Conservation (phyloP, 2,113 vertebrate genomes). For the Anoura caudifer region DNA sequence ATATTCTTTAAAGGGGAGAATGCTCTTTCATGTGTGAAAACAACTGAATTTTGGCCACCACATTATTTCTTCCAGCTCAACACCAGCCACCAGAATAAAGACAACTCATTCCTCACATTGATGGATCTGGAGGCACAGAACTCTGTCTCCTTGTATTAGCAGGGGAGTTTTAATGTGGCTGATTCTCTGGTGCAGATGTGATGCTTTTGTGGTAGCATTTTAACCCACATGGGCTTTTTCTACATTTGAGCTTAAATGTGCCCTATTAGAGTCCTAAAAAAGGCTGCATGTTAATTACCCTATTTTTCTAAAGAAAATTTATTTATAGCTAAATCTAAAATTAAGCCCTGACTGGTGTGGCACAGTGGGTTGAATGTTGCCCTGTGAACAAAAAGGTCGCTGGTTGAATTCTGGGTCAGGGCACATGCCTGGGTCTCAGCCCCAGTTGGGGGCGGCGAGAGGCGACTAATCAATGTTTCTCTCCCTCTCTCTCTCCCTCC, state of each 20-base stretch:
- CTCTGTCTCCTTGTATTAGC: background rate
- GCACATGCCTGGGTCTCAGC: too few relatives aligned
- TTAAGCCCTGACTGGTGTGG: background rate
- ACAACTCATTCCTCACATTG: slow-evolving; percentile 31
- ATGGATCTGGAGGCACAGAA: background rate
- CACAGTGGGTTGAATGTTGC: too few relatives aligned
- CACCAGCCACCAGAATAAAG: background rate
- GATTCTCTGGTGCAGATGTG: background rate
- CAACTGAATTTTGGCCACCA: slow-evolving; percentile 18
- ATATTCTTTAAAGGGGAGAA: slow-evolving; percentile 43
- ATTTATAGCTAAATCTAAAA: background rate
- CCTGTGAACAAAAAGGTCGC: too few relatives aligned
- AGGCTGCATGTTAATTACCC: background rate
- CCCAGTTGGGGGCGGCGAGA: too few relatives aligned
- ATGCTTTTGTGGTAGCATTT: background rate
- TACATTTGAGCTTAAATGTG: slow-evolving; percentile 13
- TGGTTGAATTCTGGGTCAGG: too few relatives aligned
- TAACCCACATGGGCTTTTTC: background rate
- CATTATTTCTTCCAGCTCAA: slow-evolving; percentile 28
- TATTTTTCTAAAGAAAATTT: slow-evolving; percentile 20
- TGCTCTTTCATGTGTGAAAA: slow-evolving; percentile 22
- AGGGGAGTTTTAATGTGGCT: background rate
- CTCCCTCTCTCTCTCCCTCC: too few relatives aligned
- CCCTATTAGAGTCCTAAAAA: background rate
- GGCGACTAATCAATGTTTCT: too few relatives aligned